phyloP scores from a whole-genome alignment of 2,888 invertebrate genomes.

The Neocrepidodera transversa region DNA sequence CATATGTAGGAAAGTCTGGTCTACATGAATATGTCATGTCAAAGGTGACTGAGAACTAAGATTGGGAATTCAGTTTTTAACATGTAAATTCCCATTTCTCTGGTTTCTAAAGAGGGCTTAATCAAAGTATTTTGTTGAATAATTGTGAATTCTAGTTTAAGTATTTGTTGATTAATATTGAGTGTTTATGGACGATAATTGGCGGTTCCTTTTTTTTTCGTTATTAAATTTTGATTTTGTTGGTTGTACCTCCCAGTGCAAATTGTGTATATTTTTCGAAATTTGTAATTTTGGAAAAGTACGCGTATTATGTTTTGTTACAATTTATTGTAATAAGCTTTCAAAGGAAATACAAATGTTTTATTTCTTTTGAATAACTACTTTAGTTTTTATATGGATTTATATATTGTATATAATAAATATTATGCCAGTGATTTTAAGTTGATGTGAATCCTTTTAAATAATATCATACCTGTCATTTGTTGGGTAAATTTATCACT shows the following conservation, averaged over 20 bases:
- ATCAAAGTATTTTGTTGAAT: conserved; percentile 13
- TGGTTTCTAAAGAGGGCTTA: no score
- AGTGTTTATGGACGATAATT: conserved; percentile 9
- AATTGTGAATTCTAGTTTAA: conserved; percentile 5
- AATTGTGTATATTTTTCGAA: conserved; percentile 14
- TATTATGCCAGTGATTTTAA: background rate
- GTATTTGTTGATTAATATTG: conserved; percentile 7
- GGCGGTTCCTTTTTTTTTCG: background rate
- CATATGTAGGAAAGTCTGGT: no score
- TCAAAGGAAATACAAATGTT: background rate
- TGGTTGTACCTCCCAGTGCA: conserved; percentile 13
- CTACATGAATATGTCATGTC: no score
- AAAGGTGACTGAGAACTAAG: no score
- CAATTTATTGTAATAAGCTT: background rate
- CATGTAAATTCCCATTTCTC: no score
- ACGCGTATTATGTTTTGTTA: background rate
- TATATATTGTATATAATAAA: background rate
- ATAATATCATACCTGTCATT: no score
- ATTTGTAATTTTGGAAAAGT: conserved; percentile 3
- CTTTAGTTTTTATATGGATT: background rate
- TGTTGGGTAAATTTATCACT: no score
- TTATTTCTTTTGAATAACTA: background rate
- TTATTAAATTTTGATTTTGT: background rate
- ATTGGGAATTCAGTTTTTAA: no score
- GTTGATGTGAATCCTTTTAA: no score